A percentile compares a stretch with the other conserved stretches of the same genome.
Evolutionary conservation across 2,888 invertebrate species (phyloP).

Genomic region (Drosophila antonietae): DNA sequence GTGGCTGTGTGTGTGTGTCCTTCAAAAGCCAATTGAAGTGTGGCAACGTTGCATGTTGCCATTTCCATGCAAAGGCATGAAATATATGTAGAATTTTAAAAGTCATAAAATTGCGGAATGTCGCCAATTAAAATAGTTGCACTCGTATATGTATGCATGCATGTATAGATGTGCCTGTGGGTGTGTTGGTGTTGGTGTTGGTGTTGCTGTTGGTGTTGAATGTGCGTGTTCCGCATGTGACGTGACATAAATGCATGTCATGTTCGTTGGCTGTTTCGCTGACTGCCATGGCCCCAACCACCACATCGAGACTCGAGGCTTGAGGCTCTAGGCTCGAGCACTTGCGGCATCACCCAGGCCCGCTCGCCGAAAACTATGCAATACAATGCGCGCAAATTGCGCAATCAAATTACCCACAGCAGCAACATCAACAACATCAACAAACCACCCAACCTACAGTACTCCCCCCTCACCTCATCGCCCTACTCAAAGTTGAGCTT

Average conservation of each 20-base stretch:
- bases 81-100: conserved; percentile 81
- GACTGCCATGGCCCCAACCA: conserved; percentile 41
- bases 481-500: conserved; percentile 51
- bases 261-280: conserved; percentile 77
- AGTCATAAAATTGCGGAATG: conserved; percentile 83
- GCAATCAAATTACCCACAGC: conserved; percentile 76
- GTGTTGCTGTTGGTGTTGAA: conserved; percentile 44
- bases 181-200: conserved; percentile 1
- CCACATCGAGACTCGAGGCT: too few species aligned
- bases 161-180: conserved; percentile 8
- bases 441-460: not conserved
- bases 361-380: conserved; percentile 81
- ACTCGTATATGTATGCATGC: conserved; percentile 36
- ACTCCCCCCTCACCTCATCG: not conserved
- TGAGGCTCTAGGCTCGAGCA: not conserved
- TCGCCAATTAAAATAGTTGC: conserved; percentile 83
- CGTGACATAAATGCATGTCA: conserved; percentile 84
- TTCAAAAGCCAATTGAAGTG: conserved; percentile 78
- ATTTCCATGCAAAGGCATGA: conserved; percentile 59
- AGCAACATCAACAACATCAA: conserved; percentile 30
- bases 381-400: conserved; percentile 82
- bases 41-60: conserved; percentile 72
- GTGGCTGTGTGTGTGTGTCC: conserved; percentile 57
- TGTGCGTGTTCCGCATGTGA: conserved; percentile 76
- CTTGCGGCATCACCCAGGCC: conserved; percentile 11